Percentiles rank a stretch among this genome's conserved stretches.
These are phyloP conservation scores for Pyxicephalus adspersus DNA, from an alignment of 2,113 vertebrate species.

Conservation along the genomic window DNA sequence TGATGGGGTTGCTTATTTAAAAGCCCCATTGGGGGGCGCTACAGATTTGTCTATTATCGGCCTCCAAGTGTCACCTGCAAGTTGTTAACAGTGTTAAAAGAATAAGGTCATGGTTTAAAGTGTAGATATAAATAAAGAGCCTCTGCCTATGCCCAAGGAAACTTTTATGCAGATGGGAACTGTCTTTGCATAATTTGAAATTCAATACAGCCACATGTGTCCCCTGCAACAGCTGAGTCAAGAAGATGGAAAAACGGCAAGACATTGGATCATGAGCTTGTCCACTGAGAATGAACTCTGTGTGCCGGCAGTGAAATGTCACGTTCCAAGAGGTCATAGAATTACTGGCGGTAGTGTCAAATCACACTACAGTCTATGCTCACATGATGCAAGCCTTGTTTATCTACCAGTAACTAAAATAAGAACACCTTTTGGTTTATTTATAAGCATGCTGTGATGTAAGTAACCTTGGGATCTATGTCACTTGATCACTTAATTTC, in stretches of 20 bases:
- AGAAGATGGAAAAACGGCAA: slow-evolving; percentile 59
- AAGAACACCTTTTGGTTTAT: slow-evolving; percentile 68
- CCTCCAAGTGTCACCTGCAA: neutral
- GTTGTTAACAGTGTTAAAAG: slow-evolving; percentile 22
- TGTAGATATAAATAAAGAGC: slow-evolving; percentile 31
- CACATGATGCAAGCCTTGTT: slow-evolving; percentile 70
- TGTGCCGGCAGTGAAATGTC: slow-evolving; percentile 73
- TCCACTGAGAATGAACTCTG: slow-evolving; percentile 58
- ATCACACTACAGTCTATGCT: slow-evolving; percentile 61
- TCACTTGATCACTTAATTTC: slow-evolving; percentile 63
- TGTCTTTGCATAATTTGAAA: slow-evolving; percentile 59
- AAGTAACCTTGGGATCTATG: slow-evolving; percentile 66
- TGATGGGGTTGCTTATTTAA: neutral
- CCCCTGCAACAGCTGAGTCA: slow-evolving; percentile 58
- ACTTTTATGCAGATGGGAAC: slow-evolving; percentile 57
- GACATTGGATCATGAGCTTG: slow-evolving; percentile 48
- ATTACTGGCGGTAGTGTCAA: slow-evolving; percentile 62
- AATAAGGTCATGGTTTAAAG: slow-evolving; percentile 60
- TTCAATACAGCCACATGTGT: slow-evolving; percentile 46
- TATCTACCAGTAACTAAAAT: slow-evolving; percentile 68
- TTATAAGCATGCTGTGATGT: slow-evolving; percentile 65
- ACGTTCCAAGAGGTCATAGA: slow-evolving; percentile 69
- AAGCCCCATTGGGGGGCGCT: slow-evolving; percentile 40
- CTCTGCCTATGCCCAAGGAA: slow-evolving; percentile 62
- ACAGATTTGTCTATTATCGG: neutral